A percentile compares a stretch with the other conserved stretches of the same genome.
These are phyloP conservation scores for Brachycybe producta DNA, from an alignment of 2,888 invertebrate species.

Conservation along the genomic window DNA sequence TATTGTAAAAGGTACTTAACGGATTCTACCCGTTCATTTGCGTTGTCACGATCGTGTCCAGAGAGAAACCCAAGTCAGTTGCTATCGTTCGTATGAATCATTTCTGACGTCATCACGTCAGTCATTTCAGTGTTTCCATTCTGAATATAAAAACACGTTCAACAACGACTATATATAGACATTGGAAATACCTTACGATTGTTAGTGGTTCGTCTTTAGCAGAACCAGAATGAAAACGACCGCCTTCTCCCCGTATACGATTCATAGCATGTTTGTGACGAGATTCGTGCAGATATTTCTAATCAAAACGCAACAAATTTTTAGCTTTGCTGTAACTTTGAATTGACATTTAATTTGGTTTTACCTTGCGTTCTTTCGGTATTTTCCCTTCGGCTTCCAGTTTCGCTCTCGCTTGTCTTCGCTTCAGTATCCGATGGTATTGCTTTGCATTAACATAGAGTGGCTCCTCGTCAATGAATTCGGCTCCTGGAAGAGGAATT, in stretches of 20 bases:
- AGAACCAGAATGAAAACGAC: slow-evolving; percentile 73
- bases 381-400: slow-evolving; percentile 90
- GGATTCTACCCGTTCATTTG: too few species aligned
- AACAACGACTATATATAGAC: neutral
- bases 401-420: slow-evolving; percentile 86
- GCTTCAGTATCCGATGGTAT: slow-evolving; percentile 69
- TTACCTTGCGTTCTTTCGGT: slow-evolving; percentile 84
- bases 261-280: slow-evolving; percentile 96
- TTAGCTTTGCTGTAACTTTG: neutral
- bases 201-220: slow-evolving; percentile 15
- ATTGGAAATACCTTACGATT: neutral
- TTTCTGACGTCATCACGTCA: slow-evolving; percentile 5
- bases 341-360: too few species aligned
- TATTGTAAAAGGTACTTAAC: too few species aligned
- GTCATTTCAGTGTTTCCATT: slow-evolving; percentile 1
- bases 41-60: too few species aligned
- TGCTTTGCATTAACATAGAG: slow-evolving; percentile 97
- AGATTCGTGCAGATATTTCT: slow-evolving; percentile 98
- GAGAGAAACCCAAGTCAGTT: too few species aligned
- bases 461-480: slow-evolving; percentile 78
- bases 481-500: slow-evolving; percentile 47
- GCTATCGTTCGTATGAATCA: slow-evolving; percentile 4
- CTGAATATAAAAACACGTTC: neutral
- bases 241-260: slow-evolving; percentile 88
- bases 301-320: slow-evolving; percentile 29